A percentile compares a stretch with the other conserved stretches of the same genome.
These are phyloP conservation scores for Phymorhynchus buccinoides DNA, from an alignment of 1,140 invertebrate species.

Conservation along the genomic window DNA sequence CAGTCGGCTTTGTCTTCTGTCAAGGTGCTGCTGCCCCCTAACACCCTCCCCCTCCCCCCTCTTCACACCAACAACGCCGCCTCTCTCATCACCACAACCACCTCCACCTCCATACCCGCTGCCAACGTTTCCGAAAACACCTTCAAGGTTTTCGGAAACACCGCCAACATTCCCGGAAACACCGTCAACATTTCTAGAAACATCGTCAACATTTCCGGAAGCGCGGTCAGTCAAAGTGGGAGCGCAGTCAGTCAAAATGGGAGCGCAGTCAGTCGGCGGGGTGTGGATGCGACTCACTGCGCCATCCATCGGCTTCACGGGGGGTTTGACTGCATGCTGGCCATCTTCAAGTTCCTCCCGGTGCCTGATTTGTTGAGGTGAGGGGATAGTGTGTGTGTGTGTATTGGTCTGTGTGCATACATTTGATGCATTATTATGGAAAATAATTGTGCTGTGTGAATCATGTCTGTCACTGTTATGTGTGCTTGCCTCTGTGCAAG, in stretches of 20 bases:
- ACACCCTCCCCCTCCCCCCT: conserved; percentile 61
- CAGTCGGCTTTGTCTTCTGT: conserved; percentile 34
- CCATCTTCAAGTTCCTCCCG: conserved; percentile 86
- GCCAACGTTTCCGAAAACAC: conserved; percentile 60
- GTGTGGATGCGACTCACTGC: conserved; percentile 51
- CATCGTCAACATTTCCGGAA: neutral
- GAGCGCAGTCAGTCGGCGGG: conserved; percentile 15
- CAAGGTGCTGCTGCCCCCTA: conserved; percentile 64
- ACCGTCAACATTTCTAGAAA: neutral
- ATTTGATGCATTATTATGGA: too few species aligned
- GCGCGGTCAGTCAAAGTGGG: neutral
- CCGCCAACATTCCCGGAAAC: too few species aligned
- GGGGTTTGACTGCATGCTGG: conserved; percentile 79
- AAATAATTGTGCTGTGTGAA: too few species aligned
- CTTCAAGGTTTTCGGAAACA: too few species aligned
- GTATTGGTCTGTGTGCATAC: too few species aligned
- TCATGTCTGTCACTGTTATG: too few species aligned
- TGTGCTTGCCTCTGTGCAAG: too few species aligned
- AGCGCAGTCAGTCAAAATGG: neutral
- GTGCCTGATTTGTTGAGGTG: conserved; percentile 81
- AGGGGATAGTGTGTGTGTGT: too few species aligned
- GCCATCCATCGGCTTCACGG: conserved; percentile 77
- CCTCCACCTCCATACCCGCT: too few species aligned
- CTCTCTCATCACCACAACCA: neutral
- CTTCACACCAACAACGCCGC: conserved; percentile 57